A percentile compares a stretch with the other conserved stretches of the same genome.
These are phyloP conservation scores for Siniperca obscura DNA, from an alignment of 2,797 vertebrate species.

Conservation along the genomic window DNA sequence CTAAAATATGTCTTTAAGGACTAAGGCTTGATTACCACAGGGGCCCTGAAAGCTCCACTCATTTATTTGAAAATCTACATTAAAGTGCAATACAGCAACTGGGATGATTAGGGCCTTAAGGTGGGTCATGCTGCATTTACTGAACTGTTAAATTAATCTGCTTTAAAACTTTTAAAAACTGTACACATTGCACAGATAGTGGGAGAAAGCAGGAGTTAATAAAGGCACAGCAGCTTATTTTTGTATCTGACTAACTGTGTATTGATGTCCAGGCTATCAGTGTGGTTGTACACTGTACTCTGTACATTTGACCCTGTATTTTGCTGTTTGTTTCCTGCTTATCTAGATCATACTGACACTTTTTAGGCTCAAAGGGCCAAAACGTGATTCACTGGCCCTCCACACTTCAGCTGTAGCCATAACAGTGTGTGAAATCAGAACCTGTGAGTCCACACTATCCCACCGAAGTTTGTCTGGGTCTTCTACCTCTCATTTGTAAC, in stretches of 20 bases:
- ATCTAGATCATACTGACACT: slow-evolving; percentile 1
- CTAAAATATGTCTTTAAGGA: neutral
- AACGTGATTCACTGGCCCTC: neutral
- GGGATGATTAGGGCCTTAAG: neutral
- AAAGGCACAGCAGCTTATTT: neutral
- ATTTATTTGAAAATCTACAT: neutral
- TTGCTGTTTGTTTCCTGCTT: slow-evolving; percentile 12
- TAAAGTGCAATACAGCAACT: neutral
- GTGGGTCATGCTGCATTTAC: neutral
- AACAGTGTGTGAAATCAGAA: neutral
- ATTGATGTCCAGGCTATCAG: slow-evolving; percentile 6
- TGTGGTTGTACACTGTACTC: slow-evolving; percentile 24
- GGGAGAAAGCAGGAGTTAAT: neutral
- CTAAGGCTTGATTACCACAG: neutral
- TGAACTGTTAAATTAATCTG: neutral
- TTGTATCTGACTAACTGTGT: neutral
- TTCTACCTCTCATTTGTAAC: neutral
- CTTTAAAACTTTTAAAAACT: too few relatives aligned
- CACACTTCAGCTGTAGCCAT: neutral
- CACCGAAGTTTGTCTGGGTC: neutral
- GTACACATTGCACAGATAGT: neutral
- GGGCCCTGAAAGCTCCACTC: neutral
- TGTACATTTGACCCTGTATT: slow-evolving; percentile 41
- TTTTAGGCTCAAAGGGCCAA: slow-evolving; percentile 15
- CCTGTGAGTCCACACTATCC: neutral